Evolutionary conservation across 1,140 invertebrate species (phyloP).

Genomic region (Leptinotarsa texana): DNA sequence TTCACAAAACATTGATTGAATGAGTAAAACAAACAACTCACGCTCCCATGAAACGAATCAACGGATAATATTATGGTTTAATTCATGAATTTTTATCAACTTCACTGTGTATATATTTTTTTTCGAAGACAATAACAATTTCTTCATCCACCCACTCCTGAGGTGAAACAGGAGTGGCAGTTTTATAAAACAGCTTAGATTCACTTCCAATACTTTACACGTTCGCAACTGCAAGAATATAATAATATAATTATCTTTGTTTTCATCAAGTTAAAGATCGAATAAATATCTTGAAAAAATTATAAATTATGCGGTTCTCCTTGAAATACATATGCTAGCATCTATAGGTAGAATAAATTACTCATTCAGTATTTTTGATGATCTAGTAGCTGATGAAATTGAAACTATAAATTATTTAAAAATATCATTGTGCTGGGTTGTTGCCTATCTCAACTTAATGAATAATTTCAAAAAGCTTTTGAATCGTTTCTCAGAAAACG

Average conservation of each 20-base stretch:
- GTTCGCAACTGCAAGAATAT: neutral
- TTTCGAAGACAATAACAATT: too few relatives aligned
- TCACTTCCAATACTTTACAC: too few relatives aligned
- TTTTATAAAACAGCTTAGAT: too few relatives aligned
- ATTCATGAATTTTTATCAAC: too few relatives aligned
- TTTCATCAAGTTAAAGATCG: neutral
- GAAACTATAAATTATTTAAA: too few relatives aligned
- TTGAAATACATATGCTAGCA: neutral
- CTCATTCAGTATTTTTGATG: neutral
- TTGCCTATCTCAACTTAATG: neutral
- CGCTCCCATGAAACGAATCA: too few relatives aligned
- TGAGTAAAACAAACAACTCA: too few relatives aligned
- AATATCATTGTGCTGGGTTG: neutral
- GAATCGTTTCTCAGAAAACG: neutral
- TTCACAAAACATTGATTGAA: too few relatives aligned
- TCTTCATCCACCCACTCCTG: too few relatives aligned
- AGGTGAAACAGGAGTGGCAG: too few relatives aligned
- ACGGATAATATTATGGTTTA: too few relatives aligned
- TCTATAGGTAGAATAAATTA: neutral
- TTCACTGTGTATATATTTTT: too few relatives aligned
- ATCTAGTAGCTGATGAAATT: neutral
- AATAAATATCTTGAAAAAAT: neutral
- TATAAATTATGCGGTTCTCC: neutral
- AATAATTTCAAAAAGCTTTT: neutral
- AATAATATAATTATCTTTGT: conserved; percentile 1